Conservation (phyloP, 2,113 vertebrate genomes). For the Coryphaenoides rupestris region DNA sequence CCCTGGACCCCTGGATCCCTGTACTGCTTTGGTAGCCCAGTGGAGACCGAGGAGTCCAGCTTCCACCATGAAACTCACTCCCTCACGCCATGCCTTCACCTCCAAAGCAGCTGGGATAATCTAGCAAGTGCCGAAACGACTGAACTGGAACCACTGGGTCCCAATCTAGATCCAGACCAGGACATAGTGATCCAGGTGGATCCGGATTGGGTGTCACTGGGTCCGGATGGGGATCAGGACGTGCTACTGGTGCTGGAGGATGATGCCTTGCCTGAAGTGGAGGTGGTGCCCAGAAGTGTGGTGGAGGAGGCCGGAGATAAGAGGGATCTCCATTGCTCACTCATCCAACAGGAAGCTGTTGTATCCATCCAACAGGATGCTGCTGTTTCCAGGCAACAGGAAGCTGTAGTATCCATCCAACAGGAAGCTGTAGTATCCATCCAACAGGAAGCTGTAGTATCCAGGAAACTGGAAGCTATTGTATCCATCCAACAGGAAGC, state of each 20-base stretch:
- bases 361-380: no score
- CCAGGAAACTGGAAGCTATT: no score
- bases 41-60: slow-evolving; percentile 37
- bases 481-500: no score
- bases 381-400: no score
- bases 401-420: neutral
- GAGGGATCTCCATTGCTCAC: neutral
- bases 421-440: neutral
- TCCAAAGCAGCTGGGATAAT: no score
- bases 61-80: slow-evolving; percentile 10
- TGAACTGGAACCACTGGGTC: no score
- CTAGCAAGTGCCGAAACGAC: no score
- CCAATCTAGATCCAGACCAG: slow-evolving; percentile 33
- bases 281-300: neutral
- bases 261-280: slow-evolving; percentile 13
- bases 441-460: slow-evolving; percentile 28
- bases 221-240: slow-evolving; percentile 1
- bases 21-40: no score
- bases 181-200: slow-evolving; percentile 47
- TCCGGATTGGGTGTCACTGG: slow-evolving; percentile 29
- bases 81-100: slow-evolving; percentile 1
- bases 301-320: slow-evolving; percentile 13
- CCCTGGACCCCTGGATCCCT: slow-evolving; percentile 28
- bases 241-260: slow-evolving; percentile 28
- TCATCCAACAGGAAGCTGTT: no score